Base-by-base conservation (phyloP, 2,797 vertebrate species). In the Argentina silus region DNA sequence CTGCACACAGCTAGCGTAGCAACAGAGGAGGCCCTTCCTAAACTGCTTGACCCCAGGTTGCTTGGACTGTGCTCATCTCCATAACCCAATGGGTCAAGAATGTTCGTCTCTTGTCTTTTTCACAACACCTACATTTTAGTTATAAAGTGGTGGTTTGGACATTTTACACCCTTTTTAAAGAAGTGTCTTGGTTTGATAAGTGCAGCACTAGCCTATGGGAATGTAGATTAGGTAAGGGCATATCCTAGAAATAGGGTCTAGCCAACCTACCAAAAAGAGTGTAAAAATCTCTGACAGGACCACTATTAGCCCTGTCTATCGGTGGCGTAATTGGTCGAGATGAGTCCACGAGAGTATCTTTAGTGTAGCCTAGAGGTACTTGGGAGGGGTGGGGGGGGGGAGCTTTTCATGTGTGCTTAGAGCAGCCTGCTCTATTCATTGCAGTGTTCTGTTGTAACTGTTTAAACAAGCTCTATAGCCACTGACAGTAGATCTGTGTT, bases 381-480 rank as follows among this genome's bases (percentile, higher is more conserved):
- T 8, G 47, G 23, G 23, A 10, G 23, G 60, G 74, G 70, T 4
- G 57, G 23, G 23, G 27, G 23, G 60, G 74, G 70, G 66, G 70
- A 55, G 55, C 53, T 56, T 76, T 69, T 69, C 61, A 69, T 50
- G 6, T 59, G n/a, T 67, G 43, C 15, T 50, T 57, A 70, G 77
- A 59, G 59, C 66, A 73, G 65, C 55, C 61, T 17, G 45, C 23
- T 65, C 66, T 60, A 44, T 69, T 73, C 21, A 73, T 23, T 42
- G 55, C 36, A 59, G 66, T 45, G 70, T 57, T 56, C 44, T 53
- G 36, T 70, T 76, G 61, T n/a, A 17, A 60, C 69, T 68, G 64
- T 74, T 68, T 23, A 67, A 71, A 67, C 6, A 14, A 63, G 63
- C 73, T 65, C 59, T 44, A 21, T 56, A 57, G 42, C 27, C 14